Evolutionary conservation across 2,888 invertebrate genomes (phyloP).

Genomic region (Andrena fulva): DNA sequence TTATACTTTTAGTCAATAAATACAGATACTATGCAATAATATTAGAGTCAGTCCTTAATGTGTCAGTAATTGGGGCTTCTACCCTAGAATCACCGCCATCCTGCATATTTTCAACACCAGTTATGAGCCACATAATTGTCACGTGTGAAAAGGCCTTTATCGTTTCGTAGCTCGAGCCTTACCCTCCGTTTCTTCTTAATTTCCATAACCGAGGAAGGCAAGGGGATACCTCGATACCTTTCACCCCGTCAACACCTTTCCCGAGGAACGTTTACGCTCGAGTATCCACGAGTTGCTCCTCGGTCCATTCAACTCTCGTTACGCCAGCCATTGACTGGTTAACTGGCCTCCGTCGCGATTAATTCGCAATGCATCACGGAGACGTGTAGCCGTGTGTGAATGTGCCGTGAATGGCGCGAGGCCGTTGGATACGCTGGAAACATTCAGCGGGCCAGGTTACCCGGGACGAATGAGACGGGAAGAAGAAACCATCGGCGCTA

Average conservation of each 20-base stretch:
- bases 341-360: slow-evolving; percentile 54
- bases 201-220: slow-evolving; percentile 16
- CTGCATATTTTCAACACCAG: too few species aligned
- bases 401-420: slow-evolving; percentile 32
- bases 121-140: too few species aligned
- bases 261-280: slow-evolving; percentile 18
- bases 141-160: not conserved
- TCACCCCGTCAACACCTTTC: slow-evolving; percentile 40
- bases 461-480: slow-evolving; percentile 2
- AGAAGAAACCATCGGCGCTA: not conserved
- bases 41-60: too few species aligned
- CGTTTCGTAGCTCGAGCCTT: not conserved
- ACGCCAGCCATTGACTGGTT: slow-evolving; percentile 58
- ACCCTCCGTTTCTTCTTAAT: slow-evolving; percentile 1
- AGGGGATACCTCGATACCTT: slow-evolving; percentile 19
- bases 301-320: slow-evolving; percentile 67
- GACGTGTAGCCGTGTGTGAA: slow-evolving; percentile 40
- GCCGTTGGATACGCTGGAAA: slow-evolving; percentile 16
- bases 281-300: slow-evolving; percentile 16
- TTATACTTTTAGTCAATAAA: too few species aligned
- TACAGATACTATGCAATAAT: too few species aligned
- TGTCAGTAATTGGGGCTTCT: too few species aligned
- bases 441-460: slow-evolving; percentile 8
- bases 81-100: too few species aligned
- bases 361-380: slow-evolving; percentile 49